A percentile compares a stretch with the other conserved stretches of the same genome.
These are phyloP conservation scores for Callyntrura sp. DNA, from an alignment of 2,888 invertebrate species.

Conservation along the genomic window DNA sequence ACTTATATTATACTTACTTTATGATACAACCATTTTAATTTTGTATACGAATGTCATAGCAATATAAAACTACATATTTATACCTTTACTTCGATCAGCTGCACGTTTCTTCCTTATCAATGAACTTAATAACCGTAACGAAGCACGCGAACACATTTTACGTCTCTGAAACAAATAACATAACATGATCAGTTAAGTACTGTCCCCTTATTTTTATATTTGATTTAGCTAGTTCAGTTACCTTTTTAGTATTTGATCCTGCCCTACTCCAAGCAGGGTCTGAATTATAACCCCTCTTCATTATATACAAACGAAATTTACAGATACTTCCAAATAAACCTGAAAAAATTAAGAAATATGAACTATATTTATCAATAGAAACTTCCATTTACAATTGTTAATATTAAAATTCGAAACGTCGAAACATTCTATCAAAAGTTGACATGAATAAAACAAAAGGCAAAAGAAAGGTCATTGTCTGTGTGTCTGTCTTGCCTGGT, in stretches of 20 bases:
- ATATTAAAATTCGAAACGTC: too few species aligned
- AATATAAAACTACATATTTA: conserved; percentile 16
- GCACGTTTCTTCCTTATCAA: conserved; percentile 30
- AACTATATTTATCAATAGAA: too few species aligned
- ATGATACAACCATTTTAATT: too few species aligned
- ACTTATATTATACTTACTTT: too few species aligned
- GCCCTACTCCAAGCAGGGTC: conserved; percentile 48
- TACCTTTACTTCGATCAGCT: conserved; percentile 27
- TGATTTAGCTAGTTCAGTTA: not conserved
- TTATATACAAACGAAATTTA: not conserved
- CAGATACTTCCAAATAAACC: not conserved
- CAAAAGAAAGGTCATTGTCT: too few species aligned
- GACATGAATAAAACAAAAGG: too few species aligned
- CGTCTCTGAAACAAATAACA: conserved; percentile 28
- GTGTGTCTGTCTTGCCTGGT: too few species aligned
- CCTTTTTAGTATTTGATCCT: not conserved
- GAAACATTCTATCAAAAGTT: too few species aligned
- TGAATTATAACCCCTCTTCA: not conserved
- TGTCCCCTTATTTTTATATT: not conserved
- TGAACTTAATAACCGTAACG: conserved; percentile 4
- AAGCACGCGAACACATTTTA: conserved; percentile 46
- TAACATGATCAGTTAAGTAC: not conserved
- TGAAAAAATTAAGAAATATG: too few species aligned
- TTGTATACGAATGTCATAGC: not conserved
- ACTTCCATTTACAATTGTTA: too few species aligned